Evolutionary conservation across 2,888 invertebrate species (phyloP), one percentile per base, ranked within the genome.

Genomic region (Tuta absoluta): DNA sequence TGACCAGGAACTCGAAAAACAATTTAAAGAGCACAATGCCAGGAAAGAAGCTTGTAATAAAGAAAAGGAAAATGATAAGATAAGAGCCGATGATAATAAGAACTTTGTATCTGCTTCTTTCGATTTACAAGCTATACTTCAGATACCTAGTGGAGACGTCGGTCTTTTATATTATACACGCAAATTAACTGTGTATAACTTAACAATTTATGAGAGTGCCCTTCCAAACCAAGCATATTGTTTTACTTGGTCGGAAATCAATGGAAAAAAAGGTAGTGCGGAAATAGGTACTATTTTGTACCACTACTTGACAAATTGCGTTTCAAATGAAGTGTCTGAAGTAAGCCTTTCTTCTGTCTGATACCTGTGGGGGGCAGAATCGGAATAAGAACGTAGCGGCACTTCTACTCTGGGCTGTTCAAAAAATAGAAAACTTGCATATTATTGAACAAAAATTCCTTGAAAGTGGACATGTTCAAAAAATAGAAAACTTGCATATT

Each of bases 241-340:
- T 41, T 41, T 41, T 14, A 12, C 12, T 10, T 41, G 41, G 41
- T 10, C 5, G 2, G 76, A 79, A 71, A 21, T 76, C 60, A 71
- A 78, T 68, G 76, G 78, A 48, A 74, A 76, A 67, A 75, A 72
- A 65, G 75, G 74, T 65, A 78, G 76, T 66, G 69, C 62, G 61
- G 77, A 78, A 69, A 76, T 77, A 59, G 78, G 75, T 58, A 75
- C 70, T 65, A 71, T 65, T 38, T 58, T 76, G 28, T 67, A 69
- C 58, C 57, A 71, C 60, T 70, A 65, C 37, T 53, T 71, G 45
- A 59, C 60, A 51, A 64, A 60, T 49, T 73, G 53, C 68, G 68
- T 70, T 68, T 72, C 65, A 66, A 70, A 63, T 70, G 62, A 45
- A 72, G 72, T 67, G 62, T 71, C 28, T 72, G 74, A n/a, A 75